These are phyloP conservation scores for Drosophila differens DNA, from an alignment of 2,888 invertebrate species.

Conservation along the genomic window DNA sequence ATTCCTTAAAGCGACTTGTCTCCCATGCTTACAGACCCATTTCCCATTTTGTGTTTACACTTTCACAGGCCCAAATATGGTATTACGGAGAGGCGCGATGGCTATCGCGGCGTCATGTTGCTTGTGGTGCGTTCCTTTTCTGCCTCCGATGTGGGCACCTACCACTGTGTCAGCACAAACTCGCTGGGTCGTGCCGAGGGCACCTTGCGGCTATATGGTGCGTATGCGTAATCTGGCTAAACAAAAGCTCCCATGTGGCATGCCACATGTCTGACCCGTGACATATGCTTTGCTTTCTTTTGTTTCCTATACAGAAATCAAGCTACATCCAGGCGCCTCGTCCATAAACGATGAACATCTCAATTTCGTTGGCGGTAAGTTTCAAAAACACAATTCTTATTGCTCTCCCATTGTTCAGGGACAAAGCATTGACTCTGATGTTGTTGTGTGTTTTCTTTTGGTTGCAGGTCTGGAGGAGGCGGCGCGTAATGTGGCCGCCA, in stretches of 20 bases:
- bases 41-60: background rate
- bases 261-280: constrained; percentile 7
- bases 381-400: background rate
- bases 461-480: constrained; percentile 72
- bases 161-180: constrained; percentile 91
- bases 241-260: constrained; percentile 22
- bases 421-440: constrained; percentile 12
- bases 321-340: constrained; percentile 84
- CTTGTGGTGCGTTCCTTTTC: constrained; percentile 86
- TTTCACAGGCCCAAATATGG: constrained; percentile 84
- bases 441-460: background rate
- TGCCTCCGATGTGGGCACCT: constrained; percentile 89
- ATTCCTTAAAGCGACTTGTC: background rate
- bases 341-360: constrained; percentile 84
- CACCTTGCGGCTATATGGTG: constrained; percentile 88
- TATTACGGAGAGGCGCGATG: constrained; percentile 85
- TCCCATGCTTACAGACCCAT: background rate
- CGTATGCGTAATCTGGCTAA: constrained; percentile 59
- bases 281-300: constrained; percentile 8
- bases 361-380: constrained; percentile 82
- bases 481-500: constrained; percentile 59
- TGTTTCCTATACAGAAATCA: constrained; percentile 82
- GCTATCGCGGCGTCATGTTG: constrained; percentile 85
- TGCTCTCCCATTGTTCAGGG: constrained; percentile 8
- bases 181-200: constrained; percentile 89